phyloP scores from a whole-genome alignment of 2,113 vertebrate genomes.

The Callospermophilus lateralis region DNA sequence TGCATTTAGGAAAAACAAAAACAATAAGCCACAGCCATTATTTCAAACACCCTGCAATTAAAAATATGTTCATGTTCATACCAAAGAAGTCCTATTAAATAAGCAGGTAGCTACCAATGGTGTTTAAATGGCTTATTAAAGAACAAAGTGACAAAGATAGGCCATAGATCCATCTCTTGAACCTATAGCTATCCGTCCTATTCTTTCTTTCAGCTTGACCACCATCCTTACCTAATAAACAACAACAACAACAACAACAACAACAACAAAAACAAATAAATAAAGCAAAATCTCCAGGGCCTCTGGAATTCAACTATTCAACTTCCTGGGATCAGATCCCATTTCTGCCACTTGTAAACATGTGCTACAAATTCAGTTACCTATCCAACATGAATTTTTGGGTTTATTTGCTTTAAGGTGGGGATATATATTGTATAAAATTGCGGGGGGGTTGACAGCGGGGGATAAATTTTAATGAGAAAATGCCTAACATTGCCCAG shows the following conservation, averaged over 20 bases:
- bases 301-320: neutral
- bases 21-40: constrained; percentile 7
- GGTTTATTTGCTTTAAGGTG: neutral
- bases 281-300: neutral
- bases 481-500: accelerated
- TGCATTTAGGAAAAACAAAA: constrained; percentile 28
- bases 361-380: neutral
- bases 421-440: neutral
- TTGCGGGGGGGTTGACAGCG: accelerated
- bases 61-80: neutral
- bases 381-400: neutral
- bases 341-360: neutral
- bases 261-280: no score
- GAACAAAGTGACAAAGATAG: neutral
- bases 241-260: no score
- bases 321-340: neutral
- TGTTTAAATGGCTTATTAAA: neutral
- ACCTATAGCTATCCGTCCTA: neutral
- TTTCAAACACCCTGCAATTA: neutral
- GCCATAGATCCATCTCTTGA: neutral
- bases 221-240: no score
- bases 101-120: neutral
- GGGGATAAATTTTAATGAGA: neutral
- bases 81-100: neutral
- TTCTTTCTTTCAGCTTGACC: neutral